Conservation (phyloP, 2,113 vertebrate genomes). For the Pomatostomus ruficeps region DNA sequence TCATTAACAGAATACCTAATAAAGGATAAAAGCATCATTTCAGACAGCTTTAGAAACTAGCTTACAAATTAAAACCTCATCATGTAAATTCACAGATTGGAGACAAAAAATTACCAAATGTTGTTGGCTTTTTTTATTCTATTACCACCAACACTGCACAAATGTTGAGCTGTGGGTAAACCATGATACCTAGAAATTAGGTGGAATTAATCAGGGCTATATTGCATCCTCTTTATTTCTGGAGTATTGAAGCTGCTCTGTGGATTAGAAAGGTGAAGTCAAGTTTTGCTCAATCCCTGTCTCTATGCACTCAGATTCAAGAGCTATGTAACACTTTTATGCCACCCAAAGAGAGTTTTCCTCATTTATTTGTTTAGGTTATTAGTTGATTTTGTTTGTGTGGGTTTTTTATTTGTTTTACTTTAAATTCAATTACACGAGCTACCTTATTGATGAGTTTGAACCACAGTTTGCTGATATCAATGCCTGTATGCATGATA, state of each 20-base stretch:
- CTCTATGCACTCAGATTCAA: neutral
- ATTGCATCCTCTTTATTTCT: neutral
- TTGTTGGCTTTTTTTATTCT: neutral
- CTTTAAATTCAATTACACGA: neutral
- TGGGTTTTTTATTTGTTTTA: neutral
- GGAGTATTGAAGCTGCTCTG: neutral
- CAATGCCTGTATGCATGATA: neutral
- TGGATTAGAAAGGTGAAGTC: neutral
- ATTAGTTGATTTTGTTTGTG: neutral
- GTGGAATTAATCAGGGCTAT: neutral
- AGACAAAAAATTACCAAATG: neutral
- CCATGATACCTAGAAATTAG: neutral
- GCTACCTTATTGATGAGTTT: neutral
- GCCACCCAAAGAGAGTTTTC: neutral
- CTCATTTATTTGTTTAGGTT: rapidly evolving
- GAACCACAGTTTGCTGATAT: neutral
- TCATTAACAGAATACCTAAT: constrained; percentile 31
- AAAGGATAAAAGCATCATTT: neutral
- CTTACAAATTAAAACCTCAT: neutral
- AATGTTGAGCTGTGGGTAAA: neutral
- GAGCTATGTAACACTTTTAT: neutral
- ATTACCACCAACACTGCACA: neutral
- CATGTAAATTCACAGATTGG: neutral
- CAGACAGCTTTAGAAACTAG: neutral
- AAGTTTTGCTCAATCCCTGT: neutral